Percentiles rank a stretch among this genome's conserved stretches.
Conservation (phyloP, 2,113 vertebrate species). For the Tor tambroides region DNA sequence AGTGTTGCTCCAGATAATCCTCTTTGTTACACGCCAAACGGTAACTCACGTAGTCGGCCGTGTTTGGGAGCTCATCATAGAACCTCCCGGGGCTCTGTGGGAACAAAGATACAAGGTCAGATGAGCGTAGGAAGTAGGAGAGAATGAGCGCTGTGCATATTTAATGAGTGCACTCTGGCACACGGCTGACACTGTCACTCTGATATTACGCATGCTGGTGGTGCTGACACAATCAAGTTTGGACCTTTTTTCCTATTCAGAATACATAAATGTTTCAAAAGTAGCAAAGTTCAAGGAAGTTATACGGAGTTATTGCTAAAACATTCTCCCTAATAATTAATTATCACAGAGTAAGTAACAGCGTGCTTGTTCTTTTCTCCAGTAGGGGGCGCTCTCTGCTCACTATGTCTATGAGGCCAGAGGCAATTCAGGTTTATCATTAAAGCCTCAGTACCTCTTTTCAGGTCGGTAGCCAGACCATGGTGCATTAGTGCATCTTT, state of each 20-base stretch:
- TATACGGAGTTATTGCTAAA: neutral
- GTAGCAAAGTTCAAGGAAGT: neutral
- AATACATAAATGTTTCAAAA: conserved; percentile 22
- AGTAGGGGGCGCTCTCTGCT: conserved; percentile 50
- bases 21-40: conserved; percentile 81
- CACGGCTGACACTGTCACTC: neutral
- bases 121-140: conserved; percentile 42
- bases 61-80: conserved; percentile 80
- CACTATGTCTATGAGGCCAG: conserved; percentile 5
- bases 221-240: neutral
- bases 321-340: neutral
- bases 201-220: neutral
- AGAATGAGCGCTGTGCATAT: neutral
- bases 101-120: conserved; percentile 58
- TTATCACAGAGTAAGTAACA: neutral
- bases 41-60: conserved; percentile 84
- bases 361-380: conserved; percentile 35
- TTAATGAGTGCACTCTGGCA: neutral
- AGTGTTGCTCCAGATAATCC: conserved; percentile 79
- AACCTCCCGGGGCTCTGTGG: conserved; percentile 79
- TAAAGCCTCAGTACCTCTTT: conserved; percentile 38
- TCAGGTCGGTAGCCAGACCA: conserved; percentile 31
- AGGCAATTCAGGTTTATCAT: conserved; percentile 14
- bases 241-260: neutral
- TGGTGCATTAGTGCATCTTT: conserved; percentile 52